These are phyloP conservation scores for Chymomyza procnemis DNA, from an alignment of 2,888 invertebrate genomes.

Conservation along the genomic window DNA sequence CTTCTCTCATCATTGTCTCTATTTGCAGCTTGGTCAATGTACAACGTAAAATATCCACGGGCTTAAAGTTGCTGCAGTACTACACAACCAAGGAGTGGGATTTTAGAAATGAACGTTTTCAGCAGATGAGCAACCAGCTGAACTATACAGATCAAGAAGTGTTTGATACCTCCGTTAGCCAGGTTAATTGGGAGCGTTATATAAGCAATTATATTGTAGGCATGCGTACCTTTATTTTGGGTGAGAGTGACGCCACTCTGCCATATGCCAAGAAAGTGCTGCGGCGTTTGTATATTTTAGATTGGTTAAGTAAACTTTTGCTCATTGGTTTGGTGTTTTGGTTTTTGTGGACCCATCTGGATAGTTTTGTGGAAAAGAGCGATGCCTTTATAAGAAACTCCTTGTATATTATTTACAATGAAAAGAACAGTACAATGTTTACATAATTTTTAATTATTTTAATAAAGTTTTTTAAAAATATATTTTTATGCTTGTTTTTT, in stretches of 20 bases:
- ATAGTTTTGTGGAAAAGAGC: constrained; percentile 66
- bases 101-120: constrained; percentile 83
- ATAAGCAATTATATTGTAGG: constrained; percentile 87
- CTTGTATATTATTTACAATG: constrained; percentile 50
- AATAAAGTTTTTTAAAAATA: constrained; percentile 9
- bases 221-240: constrained; percentile 89
- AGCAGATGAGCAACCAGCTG: constrained; percentile 80
- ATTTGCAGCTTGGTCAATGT: constrained; percentile 81
- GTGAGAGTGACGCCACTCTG: constrained; percentile 88
- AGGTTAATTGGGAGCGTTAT: constrained; percentile 83
- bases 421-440: constrained; percentile 45
- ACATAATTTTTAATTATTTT: constrained; percentile 29
- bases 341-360: constrained; percentile 76
- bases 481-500: not conserved
- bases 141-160: constrained; percentile 80
- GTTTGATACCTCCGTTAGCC: constrained; percentile 81
- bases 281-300: constrained; percentile 79
- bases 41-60: constrained; percentile 81
- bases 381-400: constrained; percentile 65
- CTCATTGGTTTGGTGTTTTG: constrained; percentile 71
- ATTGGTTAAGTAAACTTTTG: constrained; percentile 74
- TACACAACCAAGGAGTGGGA: constrained; percentile 90
- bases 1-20: not conserved
- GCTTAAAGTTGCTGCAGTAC: constrained; percentile 84
- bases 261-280: constrained; percentile 82